Base-by-base conservation (phyloP, 2,797 vertebrate species). In the Halcyon chelicuti region DNA sequence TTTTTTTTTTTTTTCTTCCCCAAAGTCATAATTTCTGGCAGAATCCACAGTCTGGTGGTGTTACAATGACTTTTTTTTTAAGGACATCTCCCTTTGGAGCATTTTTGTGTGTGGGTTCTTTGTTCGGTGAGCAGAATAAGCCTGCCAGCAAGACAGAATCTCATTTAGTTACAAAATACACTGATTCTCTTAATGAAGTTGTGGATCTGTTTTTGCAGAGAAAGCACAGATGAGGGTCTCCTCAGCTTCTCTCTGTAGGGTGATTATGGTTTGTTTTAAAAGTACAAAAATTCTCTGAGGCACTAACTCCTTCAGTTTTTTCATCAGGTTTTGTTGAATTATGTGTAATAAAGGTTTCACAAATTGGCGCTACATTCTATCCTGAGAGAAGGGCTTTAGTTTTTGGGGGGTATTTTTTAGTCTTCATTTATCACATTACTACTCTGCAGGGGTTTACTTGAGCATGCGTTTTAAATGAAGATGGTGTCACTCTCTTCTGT, bases 161-260 rank as follows among this genome's bases (percentile, higher is more conserved):
- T 91, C 86, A 94, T 96, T 96, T 95, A 95, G 66, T 84, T 77
- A 95, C 55, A 97, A 96, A 93, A 39, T 73, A 90, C 75, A 77
- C 67, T 80, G 90, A 31, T 93, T 97, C 71, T 94, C 81, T 96
- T 97, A 95, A 96, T 84, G 88, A 97, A 98, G 95, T 44, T 70
- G 96, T 95, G 96, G 84, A 85, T 70, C 93, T 91, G 89, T 93
- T 96, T 96, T 86, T 89, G 73, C 60, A 54, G 23, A 93, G 49
- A 83, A 91, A 93, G n/a, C 25, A 58, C 39, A 80, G 80, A 94
- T 87, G 77, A 95, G 68, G 78, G 55, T 95, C 66, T 88, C 44
- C 44, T 93, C 66, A 51, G 54, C 73, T 88, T 90, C 84, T 60
- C 75, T 94, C 76, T 29, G 29, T 49, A 66, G 74, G 58, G 55